phyloP scores from a whole-genome alignment of 2,113 vertebrate species.

The Saimiri boliviensis region DNA sequence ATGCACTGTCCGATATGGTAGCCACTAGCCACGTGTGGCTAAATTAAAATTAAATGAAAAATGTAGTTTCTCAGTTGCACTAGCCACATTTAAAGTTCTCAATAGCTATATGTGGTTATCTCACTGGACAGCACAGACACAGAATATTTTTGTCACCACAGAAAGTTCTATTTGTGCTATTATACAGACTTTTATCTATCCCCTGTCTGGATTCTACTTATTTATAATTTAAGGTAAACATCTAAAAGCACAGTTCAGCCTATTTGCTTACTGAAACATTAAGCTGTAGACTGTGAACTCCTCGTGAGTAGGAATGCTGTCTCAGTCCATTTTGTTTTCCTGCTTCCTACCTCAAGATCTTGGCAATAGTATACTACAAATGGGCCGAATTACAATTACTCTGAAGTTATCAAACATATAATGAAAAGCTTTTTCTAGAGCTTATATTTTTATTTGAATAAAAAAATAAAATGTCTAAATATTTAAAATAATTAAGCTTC shows the following conservation, averaged over 20 bases:
- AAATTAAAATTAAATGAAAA: background rate
- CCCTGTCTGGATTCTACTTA: background rate
- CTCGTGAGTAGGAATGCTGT: background rate
- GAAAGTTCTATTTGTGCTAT: background rate
- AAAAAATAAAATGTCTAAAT: conserved; percentile 43
- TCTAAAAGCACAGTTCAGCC: background rate
- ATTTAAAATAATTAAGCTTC: conserved; percentile 20
- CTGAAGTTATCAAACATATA: background rate
- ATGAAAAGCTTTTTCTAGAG: background rate
- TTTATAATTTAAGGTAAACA: background rate
- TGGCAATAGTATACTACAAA: background rate
- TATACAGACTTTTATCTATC: background rate
- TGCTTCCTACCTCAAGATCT: background rate
- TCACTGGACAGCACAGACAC: background rate
- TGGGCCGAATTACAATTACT: background rate
- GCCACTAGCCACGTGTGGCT: background rate
- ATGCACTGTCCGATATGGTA: background rate
- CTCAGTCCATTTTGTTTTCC: conserved; percentile 5
- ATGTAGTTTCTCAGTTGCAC: background rate
- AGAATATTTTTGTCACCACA: background rate
- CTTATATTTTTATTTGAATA: conserved; percentile 2
- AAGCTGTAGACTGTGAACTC: background rate
- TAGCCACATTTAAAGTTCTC: background rate
- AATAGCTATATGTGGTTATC: background rate
- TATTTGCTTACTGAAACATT: background rate